phyloP scores from a whole-genome alignment of 2,797 vertebrate genomes.

The Echiichthys vipera region DNA sequence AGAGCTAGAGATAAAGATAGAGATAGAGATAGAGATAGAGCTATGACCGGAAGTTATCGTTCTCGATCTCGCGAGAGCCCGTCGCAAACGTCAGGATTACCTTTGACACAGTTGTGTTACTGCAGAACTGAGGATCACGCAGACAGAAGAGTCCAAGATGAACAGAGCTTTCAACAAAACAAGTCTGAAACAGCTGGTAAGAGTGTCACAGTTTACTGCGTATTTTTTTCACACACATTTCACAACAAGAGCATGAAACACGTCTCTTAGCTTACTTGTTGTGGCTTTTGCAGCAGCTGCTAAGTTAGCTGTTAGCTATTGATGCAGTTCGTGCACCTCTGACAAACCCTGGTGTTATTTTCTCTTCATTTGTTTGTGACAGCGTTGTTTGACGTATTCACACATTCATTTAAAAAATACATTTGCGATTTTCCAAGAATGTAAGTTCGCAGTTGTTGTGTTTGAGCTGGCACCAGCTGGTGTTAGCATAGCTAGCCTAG shows the following conservation, averaged over 20 bases:
- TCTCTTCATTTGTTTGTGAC: neutral
- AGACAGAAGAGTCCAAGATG: conserved; percentile 61
- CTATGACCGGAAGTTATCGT: conserved; percentile 18
- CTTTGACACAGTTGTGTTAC: conserved; percentile 59
- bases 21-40: no score
- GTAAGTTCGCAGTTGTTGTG: neutral
- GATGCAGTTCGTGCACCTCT: neutral
- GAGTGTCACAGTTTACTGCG: conserved; percentile 10
- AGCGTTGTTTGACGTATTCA: neutral
- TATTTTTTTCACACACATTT: no score
- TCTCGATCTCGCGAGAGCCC: conserved; percentile 71
- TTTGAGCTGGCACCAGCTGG: neutral
- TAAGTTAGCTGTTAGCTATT: conserved; percentile 6
- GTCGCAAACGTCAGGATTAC: conserved; percentile 20
- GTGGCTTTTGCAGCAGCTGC: conserved; percentile 12
- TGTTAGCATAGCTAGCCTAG: conserved; percentile 45
- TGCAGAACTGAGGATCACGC: conserved; percentile 11
- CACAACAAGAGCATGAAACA: neutral
- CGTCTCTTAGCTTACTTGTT: neutral
- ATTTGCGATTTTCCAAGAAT: neutral
- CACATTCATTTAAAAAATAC: fast-evolving
- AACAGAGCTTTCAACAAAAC: conserved; percentile 72
- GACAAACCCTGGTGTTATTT: fast-evolving
- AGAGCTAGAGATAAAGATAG: no score
- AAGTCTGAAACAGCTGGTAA: conserved; percentile 74